Base-by-base conservation (phyloP, 2,113 vertebrate species). In the Ranitomeya imitator region DNA sequence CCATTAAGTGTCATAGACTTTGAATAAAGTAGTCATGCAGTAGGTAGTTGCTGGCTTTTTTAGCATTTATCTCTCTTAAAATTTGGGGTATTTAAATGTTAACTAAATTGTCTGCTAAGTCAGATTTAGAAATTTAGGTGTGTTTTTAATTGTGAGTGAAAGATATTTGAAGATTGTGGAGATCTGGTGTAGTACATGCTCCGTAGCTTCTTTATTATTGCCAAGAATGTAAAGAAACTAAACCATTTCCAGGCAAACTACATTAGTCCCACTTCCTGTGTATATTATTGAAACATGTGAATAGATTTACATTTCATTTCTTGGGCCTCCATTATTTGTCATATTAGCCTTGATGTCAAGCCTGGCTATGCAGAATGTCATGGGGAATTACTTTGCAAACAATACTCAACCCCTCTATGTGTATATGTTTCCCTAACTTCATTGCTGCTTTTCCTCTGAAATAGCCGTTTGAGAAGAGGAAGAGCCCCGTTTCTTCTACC, bases 141-240 rank as follows among this genome's bases (percentile, higher is more conserved):
- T 84, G 81, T 83, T 55, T 89, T 91, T 90, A 85, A 81, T 90
- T 90, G 57, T 87, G 79, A 90, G 59, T 8, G 26, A 86, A 81
- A 85, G 65, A 84, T 78, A 23, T 81, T n/a, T 0, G 0, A 90
- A 77, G 86, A 92, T 63, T 90, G 74, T 26, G 77, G 84, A 77
- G 67, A 71, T 69, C 26, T 86, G 60, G 83, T 90, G 80, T 85
- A 76, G 86, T 60, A 45, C 0, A 0, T 90, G 71, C 14, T 59
- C 90, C 69, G 83, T 84, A 45, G 1, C 91, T 83, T 87, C 8
- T 82, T 60, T 86, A 67, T 77, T 88, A 10, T 45, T 88, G 71
- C 60, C 86, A 85, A 86, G 51, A 86, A 55, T 63, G 21, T 31
- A 6, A 21, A 59, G 77, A 37, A 89, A 52, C 23, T 86, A 79